These are phyloP conservation scores for Cepaea nemoralis DNA, from an alignment of 1,140 invertebrate genomes.

Conservation along the genomic window DNA sequence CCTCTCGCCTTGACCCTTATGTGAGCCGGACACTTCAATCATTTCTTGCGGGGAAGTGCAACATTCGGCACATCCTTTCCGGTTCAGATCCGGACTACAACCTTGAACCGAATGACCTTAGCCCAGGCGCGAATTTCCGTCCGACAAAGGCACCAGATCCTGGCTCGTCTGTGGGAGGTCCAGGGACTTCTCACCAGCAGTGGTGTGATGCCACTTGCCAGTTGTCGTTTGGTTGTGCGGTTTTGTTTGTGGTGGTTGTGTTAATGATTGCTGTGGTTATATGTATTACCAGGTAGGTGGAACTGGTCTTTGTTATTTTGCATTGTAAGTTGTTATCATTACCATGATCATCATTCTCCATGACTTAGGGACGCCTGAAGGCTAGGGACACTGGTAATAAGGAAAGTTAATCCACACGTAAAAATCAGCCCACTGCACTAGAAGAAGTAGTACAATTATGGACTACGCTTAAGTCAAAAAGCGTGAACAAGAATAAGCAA, in stretches of 20 bases:
- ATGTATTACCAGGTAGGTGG: conserved; percentile 27
- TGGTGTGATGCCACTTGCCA: conserved; percentile 34
- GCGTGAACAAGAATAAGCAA: too few species aligned
- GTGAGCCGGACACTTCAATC: conserved; percentile 12
- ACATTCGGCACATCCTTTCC: conserved; percentile 18
- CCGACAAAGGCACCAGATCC: background rate
- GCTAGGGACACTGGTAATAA: too few species aligned
- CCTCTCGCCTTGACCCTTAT: background rate
- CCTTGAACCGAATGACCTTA: background rate
- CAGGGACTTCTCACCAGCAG: background rate
- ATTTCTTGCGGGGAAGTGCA: conserved; percentile 32
- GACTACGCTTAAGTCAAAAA: too few species aligned
- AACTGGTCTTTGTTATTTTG: too few species aligned
- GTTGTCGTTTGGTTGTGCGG: conserved; percentile 29
- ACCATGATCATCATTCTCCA: too few species aligned
- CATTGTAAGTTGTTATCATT: too few species aligned
- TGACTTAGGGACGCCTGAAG: too few species aligned
- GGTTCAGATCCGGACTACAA: background rate
- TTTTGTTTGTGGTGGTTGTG: conserved; percentile 15
- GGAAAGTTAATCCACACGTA: too few species aligned
- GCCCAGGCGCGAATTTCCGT: background rate
- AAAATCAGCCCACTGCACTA: too few species aligned
- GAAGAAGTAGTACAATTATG: too few species aligned
- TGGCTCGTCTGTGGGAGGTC: background rate
- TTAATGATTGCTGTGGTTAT: background rate